Conservation (phyloP, 2,888 invertebrate species). For the Lepeophtheirus nordmannii region DNA sequence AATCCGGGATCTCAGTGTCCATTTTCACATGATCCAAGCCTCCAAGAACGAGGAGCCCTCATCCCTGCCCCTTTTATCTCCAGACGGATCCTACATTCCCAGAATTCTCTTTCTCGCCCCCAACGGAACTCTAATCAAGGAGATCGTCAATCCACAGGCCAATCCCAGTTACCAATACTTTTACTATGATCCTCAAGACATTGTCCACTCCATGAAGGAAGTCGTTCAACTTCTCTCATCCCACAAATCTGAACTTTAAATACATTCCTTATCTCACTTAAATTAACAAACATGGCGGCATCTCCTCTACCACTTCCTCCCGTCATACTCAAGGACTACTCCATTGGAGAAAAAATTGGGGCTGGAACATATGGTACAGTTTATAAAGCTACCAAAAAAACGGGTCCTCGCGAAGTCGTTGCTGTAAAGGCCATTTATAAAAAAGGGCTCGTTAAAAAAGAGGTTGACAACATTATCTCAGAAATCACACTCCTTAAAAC, state of each 20-base stretch:
- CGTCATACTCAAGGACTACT: neutral
- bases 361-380: conserved; percentile 69
- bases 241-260: too few relatives aligned
- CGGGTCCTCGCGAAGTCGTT: conserved; percentile 48
- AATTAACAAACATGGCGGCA: too few relatives aligned
- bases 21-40: neutral
- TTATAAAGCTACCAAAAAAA: conserved; percentile 57
- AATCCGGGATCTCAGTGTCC: neutral
- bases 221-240: neutral
- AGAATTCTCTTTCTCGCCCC: neutral
- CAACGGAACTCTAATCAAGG: neutral
- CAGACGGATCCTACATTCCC: conserved; percentile 10
- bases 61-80: neutral
- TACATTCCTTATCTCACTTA: neutral
- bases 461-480: conserved; percentile 60
- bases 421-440: conserved; percentile 70
- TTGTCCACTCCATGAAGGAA: neutral
- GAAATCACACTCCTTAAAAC: conserved; percentile 65
- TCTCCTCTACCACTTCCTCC: neutral
- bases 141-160: neutral
- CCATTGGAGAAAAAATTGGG: conserved; percentile 44
- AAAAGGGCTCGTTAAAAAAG: conserved; percentile 49
- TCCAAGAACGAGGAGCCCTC: neutral
- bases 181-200: neutral
- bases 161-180: conserved; percentile 5